Evolutionary conservation across 2,888 invertebrate genomes (phyloP), one percentile per base, ranked within the genome.

Genomic region (Polylopha cassiicola): DNA sequence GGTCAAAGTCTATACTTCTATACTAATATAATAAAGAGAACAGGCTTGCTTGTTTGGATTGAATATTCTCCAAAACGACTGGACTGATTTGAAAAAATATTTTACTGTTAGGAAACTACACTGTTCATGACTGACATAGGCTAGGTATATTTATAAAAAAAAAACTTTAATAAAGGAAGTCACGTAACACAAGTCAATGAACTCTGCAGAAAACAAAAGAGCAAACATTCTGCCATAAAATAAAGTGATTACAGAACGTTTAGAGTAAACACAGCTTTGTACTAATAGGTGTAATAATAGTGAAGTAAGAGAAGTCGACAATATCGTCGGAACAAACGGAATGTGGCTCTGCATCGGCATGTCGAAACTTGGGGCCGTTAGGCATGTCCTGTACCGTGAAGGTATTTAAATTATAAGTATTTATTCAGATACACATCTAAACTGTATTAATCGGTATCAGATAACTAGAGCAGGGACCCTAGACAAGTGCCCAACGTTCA

Each of bases 301-400:
- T 51, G 47, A 42, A 52, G 48, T 53, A 51, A 61, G 61, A 65
- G 62, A 58, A 53, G 50, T 56, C 55, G 64, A 61, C 61, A 58
- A 63, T 55, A 48, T 49, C 53, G 44, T 53, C 51, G 50, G 61
- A 58, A 30, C 61, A 51, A 54, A 51, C 49, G 37, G 69, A 68
- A 69, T 69, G 68, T 53, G 51, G 62, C 48, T 49, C 46, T 49
- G 46, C 43, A n/a, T 44, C 38, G 41, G 53, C 63, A 57, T 69
- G 65, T 67, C 70, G 70, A 69, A 70, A 70, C 54, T 57, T 39
- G 54, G 63, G 64, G 65, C 62, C 68, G 43, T 39, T 15, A 31
- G 33, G 29, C 27, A 29, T 33, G 39, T 39, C 43, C 43, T 43
- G 34, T 17, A 36, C 36, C 34, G 34, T 24, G 29, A 30, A 36